Percentiles rank a stretch among this genome's conserved stretches.
These are phyloP conservation scores for Nycticorax nycticorax DNA, from an alignment of 2,113 vertebrate species.

Conservation along the genomic window DNA sequence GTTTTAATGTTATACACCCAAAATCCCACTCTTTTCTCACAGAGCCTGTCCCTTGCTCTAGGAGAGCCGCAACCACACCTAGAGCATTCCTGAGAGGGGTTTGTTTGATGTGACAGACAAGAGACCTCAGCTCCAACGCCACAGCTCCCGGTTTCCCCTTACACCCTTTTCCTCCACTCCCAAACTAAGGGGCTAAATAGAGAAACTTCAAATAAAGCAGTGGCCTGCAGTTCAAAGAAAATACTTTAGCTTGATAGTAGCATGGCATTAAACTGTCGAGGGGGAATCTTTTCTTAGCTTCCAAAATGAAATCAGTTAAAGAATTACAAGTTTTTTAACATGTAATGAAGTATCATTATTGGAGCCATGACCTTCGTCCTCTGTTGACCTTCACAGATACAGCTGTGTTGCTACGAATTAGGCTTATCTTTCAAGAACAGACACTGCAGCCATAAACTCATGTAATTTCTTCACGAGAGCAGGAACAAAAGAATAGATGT, in stretches of 20 bases:
- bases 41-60: neutral
- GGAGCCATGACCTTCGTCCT: conserved; percentile 3
- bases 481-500: neutral
- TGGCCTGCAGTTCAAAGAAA: neutral
- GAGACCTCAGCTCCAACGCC: neutral
- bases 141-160: neutral
- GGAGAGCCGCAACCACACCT: neutral
- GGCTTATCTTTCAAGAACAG: conserved; percentile 1
- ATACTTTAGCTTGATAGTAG: neutral
- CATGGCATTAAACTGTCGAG: neutral
- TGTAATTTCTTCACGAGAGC: neutral
- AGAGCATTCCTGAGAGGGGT: neutral
- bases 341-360: neutral
- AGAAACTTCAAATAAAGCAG: neutral
- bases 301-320: neutral
- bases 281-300: neutral
- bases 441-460: neutral
- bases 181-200: neutral
- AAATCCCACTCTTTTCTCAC: neutral
- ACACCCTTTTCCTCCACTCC: neutral
- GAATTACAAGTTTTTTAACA: neutral
- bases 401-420: conserved; percentile 3
- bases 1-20: neutral
- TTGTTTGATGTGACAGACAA: rapidly evolving
- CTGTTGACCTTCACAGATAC: neutral